Base-by-base conservation (phyloP, 2,113 vertebrate genomes). In the Chloroceryle aenea region DNA sequence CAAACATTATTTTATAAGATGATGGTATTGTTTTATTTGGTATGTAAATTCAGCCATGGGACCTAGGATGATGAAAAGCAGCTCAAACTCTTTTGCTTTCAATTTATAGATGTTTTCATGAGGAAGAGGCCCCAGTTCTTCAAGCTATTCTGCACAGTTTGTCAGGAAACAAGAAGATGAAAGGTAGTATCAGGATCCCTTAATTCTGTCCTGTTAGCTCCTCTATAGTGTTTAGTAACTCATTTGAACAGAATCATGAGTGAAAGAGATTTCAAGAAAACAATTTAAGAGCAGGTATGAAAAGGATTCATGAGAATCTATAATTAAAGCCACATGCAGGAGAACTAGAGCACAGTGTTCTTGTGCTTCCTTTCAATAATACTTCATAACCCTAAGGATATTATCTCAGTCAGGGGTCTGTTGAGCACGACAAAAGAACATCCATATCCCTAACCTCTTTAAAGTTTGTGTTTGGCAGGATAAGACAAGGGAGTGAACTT, bases 321-420 rank as follows among this genome's bases (percentile, higher is more conserved):
- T 94, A 97, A 94, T 96, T 86, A 94, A 96, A 98, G 82, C 79
- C 90, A 96, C 81, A 84, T 93, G 87, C 63, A 89, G 19, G 16
- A 87, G 94, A 94, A 91, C 47, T 71, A 42, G 66, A 93, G 86
- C 84, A 90, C 58, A 78, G 45, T 86, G 74, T 90, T 96, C 85
- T 61, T 55, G 59, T 71, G 69, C 74, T 89, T 94, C 94, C 89
- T 93, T 96, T 94, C 95, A 96, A 91, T 89, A 96, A 94, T 75
- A 86, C 68, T 94, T 93, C 80, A 89, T 85, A 87, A 78, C 83
- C 82, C 52, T 58, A 73, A 95, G 89, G 95, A 96, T 94, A 96
- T 96, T 95, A 95, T 95, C 95, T 89, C 94, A 56, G 78, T 89
- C 86, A 50, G 94, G 66, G 86, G 94, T 86, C 93, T 83, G 89